Percentiles rank a stretch among this genome's conserved stretches.
phyloP scores from a whole-genome alignment of 2,888 invertebrate genomes.

The Miltochrista miniata region DNA sequence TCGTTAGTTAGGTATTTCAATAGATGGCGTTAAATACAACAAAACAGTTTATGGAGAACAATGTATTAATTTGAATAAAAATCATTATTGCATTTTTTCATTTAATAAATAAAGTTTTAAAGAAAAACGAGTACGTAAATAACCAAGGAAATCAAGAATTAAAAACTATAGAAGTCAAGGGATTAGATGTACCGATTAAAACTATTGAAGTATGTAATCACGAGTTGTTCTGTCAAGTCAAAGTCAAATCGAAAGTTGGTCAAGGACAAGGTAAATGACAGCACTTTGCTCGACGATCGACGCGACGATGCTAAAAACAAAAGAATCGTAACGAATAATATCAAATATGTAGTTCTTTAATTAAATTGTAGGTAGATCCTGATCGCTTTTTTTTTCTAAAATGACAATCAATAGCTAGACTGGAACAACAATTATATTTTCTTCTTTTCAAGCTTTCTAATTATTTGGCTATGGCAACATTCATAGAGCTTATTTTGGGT shows the following conservation, averaged over 20 bases:
- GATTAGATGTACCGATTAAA: too few relatives aligned
- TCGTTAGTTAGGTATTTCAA: too few relatives aligned
- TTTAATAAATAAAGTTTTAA: too few relatives aligned
- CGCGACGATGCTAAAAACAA: background rate
- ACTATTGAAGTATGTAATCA: slow-evolving; percentile 48
- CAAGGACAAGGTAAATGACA: slow-evolving; percentile 54
- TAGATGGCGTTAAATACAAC: slow-evolving; percentile 10
- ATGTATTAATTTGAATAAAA: too few relatives aligned
- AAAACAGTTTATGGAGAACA: background rate
- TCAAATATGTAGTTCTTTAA: background rate
- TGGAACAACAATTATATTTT: too few relatives aligned
- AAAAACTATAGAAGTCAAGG: too few relatives aligned
- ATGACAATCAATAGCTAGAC: background rate
- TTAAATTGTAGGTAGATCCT: slow-evolving; percentile 1
- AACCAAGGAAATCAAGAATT: too few relatives aligned
- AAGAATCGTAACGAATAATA: slow-evolving; percentile 1
- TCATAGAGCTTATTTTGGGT: slow-evolving; percentile 82
- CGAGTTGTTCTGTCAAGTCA: slow-evolving; percentile 41
- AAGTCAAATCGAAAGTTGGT: slow-evolving; percentile 48
- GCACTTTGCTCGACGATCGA: too few relatives aligned
- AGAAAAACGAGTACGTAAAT: too few relatives aligned
- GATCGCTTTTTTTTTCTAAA: too few relatives aligned
- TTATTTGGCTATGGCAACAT: slow-evolving; percentile 71
- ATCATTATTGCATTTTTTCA: too few relatives aligned
- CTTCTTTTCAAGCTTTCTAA: slow-evolving; percentile 60